Conservation (phyloP, 2,113 vertebrate genomes). For the Corydoras maculifer region DNA sequence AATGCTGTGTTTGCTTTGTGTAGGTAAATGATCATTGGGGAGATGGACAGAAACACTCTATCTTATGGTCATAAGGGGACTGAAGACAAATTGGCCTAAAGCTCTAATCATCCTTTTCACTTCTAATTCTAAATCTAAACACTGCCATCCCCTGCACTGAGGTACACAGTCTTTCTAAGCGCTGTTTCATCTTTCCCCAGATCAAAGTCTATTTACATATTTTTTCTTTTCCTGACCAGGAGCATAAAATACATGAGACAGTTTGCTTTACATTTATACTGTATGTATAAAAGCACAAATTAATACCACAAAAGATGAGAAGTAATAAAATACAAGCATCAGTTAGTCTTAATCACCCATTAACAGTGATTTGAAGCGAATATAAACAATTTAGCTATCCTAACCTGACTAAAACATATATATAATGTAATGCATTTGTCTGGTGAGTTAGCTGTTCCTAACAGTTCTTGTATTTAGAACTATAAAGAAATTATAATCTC, state of each 20-base stretch:
- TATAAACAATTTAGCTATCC: too few relatives aligned
- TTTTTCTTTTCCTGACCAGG: conserved; percentile 1
- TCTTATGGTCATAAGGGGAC: conserved; percentile 54
- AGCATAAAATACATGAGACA: background rate
- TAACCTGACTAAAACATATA: too few relatives aligned
- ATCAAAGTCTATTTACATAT: background rate
- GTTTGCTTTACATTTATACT: background rate
- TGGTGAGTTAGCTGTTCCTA: too few relatives aligned
- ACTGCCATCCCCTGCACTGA: conserved; percentile 12
- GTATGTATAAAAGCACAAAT: too few relatives aligned
- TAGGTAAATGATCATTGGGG: conserved; percentile 60
- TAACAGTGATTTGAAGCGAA: background rate
- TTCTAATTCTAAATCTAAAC: conserved; percentile 40
- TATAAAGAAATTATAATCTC: too few relatives aligned
- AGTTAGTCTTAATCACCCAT: too few relatives aligned
- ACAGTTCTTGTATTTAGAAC: too few relatives aligned
- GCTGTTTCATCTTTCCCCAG: background rate
- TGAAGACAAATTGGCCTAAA: conserved; percentile 56
- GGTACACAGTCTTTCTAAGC: background rate
- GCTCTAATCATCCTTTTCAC: conserved; percentile 45
- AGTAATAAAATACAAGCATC: background rate
- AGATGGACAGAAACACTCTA: conserved; percentile 53
- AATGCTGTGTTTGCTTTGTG: conserved; percentile 61
- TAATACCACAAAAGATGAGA: too few relatives aligned
- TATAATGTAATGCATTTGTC: background rate